phyloP scores from a whole-genome alignment of 2,113 vertebrate genomes.

The Myodes glareolus region DNA sequence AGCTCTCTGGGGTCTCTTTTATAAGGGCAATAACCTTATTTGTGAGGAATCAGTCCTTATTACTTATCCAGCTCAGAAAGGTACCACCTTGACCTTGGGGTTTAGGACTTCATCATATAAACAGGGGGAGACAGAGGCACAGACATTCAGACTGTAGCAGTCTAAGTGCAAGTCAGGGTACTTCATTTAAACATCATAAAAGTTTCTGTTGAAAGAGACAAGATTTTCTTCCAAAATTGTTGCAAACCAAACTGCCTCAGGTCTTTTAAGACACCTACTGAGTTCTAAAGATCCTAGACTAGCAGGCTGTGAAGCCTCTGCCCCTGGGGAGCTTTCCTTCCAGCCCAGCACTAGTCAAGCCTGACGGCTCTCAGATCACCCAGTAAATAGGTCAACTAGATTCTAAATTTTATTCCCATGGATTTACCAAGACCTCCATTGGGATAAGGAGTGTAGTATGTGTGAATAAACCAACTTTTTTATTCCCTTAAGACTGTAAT shows the following conservation, averaged over 20 bases:
- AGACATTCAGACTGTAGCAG: background rate
- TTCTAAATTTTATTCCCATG: background rate
- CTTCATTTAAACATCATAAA: background rate
- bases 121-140: rapidly evolving
- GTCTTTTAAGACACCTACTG: background rate
- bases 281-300: background rate
- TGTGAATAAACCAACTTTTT: background rate
- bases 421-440: background rate
- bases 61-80: background rate
- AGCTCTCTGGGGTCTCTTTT: background rate
- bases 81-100: background rate
- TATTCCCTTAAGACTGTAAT: background rate
- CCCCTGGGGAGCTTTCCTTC: background rate
- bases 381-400: background rate
- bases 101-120: background rate
- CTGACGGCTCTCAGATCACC: background rate
- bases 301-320: background rate
- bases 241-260: background rate
- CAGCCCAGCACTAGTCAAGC: background rate
- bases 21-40: background rate
- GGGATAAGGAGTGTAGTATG: background rate
- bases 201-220: background rate
- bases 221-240: background rate
- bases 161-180: background rate
- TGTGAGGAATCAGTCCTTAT: background rate